Evolutionary conservation across 64 coral and sea anemone genomes (phyloP), one percentile per base, ranked within the genome.

Genomic region (Porites australiensis): DNA sequence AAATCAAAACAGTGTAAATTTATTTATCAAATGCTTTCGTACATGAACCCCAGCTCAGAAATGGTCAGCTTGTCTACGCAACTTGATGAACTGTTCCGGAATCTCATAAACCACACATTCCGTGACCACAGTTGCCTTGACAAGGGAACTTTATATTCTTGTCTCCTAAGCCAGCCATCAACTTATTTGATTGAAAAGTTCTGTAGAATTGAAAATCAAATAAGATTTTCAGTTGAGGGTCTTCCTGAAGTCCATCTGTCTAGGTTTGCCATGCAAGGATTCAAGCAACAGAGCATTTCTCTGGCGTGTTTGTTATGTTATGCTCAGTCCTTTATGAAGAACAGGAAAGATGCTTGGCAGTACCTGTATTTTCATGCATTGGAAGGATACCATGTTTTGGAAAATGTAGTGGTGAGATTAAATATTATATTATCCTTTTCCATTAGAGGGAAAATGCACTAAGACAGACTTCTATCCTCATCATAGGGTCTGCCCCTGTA

Each of bases 321-420:
- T 58, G 75, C 19, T 23, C 90, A 95, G 58, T 96, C 98, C 11
- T 89, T 91, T 55, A 62, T 79, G 50, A 79, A 93, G n/a, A 55
- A 98, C 20, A 92, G 94, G 61, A 57, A 51, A 64, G 79, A 93
- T 80, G 91, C 98, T 21, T 96, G 94, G 98, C 82, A 93, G 51
- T 84, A 77, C 37, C 45, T 96, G 50, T 99, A 84, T 79, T 94
- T 96, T 88, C 94, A 96, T 96, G 88, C 75, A 11, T 64, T 93
- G 54, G 22, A 91, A 52, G 78, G 87, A 74, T 90, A 96, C 18
- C 98, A 99, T 83, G n/a, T 99, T 27, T 86, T 99, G 22, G 98
- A 96, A 82, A 93, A 99, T 80, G 55, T 99, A 52, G 94, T 99
- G 91, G 98, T 99, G 64, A 89, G 97, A 94, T 65, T 21, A 57